Evolutionary conservation across 2,888 invertebrate species (phyloP).

Genomic region (Sesia bembeciformis): DNA sequence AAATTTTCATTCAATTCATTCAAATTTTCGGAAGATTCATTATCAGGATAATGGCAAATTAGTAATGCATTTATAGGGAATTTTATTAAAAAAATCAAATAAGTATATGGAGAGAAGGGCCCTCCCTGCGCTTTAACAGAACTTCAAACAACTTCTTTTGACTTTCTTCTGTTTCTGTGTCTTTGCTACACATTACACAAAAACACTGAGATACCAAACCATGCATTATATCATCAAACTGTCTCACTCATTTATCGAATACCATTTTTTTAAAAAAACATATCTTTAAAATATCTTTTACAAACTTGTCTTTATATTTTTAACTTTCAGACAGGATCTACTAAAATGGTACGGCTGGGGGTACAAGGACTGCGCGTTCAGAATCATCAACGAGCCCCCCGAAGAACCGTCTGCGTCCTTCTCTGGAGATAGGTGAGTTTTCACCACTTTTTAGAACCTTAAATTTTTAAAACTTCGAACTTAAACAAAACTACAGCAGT

Average conservation of each 20-base stretch:
- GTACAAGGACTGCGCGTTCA: constrained; percentile 95
- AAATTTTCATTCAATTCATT: too few relatives aligned
- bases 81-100: too few relatives aligned
- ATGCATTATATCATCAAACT: background rate
- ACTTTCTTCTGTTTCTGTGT: too few relatives aligned
- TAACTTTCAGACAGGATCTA: constrained; percentile 84
- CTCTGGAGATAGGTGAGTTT: constrained; percentile 85
- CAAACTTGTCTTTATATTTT: background rate
- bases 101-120: too few relatives aligned
- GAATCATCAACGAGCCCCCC: constrained; percentile 65
- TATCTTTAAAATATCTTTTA: background rate
- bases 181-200: too few relatives aligned
- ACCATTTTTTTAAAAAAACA: too few relatives aligned
- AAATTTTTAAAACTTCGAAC: background rate
- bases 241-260: background rate
- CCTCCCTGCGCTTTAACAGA: too few relatives aligned
- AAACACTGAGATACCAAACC: background rate
- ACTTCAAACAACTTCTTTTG: too few relatives aligned
- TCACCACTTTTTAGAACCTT: background rate
- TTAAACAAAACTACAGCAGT: too few relatives aligned
- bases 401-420: constrained; percentile 74
- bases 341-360: constrained; percentile 99
- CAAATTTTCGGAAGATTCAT: too few relatives aligned
- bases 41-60: too few relatives aligned
- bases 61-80: too few relatives aligned